Conservation (phyloP, 2,113 vertebrate genomes). For the Tonatia bakeri region DNA sequence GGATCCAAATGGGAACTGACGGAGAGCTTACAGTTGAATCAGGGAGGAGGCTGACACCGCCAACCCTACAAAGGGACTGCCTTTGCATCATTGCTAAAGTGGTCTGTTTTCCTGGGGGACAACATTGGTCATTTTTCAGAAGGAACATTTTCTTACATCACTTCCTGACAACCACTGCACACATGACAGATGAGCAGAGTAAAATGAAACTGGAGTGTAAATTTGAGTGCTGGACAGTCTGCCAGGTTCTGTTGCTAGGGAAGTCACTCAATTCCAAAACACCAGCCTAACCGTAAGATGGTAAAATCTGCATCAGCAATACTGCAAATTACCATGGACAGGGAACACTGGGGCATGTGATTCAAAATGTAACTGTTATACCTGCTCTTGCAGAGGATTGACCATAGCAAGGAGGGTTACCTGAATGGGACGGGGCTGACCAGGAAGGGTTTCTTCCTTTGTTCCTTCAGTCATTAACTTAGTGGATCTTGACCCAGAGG, state of each 20-base stretch:
- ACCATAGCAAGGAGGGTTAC: rapidly evolving
- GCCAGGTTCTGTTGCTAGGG: background rate
- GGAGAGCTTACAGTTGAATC: background rate
- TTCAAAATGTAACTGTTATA: rapidly evolving
- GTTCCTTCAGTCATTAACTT: background rate
- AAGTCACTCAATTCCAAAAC: background rate
- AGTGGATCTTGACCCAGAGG: background rate
- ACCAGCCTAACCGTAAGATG: background rate
- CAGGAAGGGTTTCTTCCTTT: background rate
- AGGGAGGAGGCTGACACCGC: rapidly evolving
- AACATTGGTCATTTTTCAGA: background rate
- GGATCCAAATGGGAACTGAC: no score
- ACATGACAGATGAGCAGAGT: background rate
- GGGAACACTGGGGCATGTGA: rapidly evolving
- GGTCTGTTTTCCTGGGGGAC: background rate
- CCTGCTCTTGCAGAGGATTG: background rate
- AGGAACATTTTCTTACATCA: background rate
- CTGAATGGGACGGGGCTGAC: background rate
- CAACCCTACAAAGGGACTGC: rapidly evolving
- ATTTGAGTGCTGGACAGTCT: background rate
- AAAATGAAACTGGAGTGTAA: background rate
- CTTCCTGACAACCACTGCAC: background rate
- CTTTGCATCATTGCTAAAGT: background rate
- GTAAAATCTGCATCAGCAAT: background rate
- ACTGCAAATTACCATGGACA: background rate